phyloP scores from a whole-genome alignment of 2,113 vertebrate genomes.

The Poeciliopsis turrubarensis region DNA sequence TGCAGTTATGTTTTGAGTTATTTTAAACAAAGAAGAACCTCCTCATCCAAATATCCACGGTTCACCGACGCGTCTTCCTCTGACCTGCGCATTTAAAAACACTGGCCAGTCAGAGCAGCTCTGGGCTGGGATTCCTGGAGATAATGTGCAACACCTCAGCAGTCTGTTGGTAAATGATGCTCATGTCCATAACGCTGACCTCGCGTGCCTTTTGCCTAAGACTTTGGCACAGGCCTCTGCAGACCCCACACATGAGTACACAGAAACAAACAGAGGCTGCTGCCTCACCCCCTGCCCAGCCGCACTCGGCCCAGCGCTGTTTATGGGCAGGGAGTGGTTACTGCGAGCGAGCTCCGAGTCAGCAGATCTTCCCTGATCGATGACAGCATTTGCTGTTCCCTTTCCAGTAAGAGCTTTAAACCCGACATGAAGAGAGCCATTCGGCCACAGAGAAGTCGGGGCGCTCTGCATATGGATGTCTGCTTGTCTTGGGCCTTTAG shows the following conservation, averaged over 20 bases:
- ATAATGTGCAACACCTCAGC: not conserved
- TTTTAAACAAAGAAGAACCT: constrained; percentile 2
- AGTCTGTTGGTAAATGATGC: constrained; percentile 9
- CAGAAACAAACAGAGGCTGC: constrained; percentile 38
- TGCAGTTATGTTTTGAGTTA: not conserved
- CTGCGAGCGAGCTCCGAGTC: constrained; percentile 71
- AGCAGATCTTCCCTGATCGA: constrained; percentile 82
- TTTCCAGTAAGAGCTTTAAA: constrained; percentile 83
- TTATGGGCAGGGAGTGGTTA: constrained; percentile 75
- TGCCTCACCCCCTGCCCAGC: constrained; percentile 53
- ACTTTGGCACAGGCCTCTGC: constrained; percentile 18
- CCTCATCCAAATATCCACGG: not conserved
- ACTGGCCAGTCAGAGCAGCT: not conserved
- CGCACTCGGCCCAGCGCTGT: constrained; percentile 66
- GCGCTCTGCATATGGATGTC: constrained; percentile 49
- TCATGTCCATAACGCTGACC: constrained; percentile 11
- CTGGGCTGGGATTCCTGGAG: not conserved
- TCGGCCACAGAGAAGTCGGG: constrained; percentile 49
- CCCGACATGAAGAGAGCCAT: constrained; percentile 61
- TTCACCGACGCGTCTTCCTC: not conserved
- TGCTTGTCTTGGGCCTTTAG: constrained; percentile 12
- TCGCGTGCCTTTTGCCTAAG: constrained; percentile 13
- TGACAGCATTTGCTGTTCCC: constrained; percentile 78
- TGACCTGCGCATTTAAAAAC: too few relatives aligned
- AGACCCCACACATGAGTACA: constrained; percentile 10